Base-by-base conservation (phyloP, 1,140 invertebrate genomes). In the Doryteuthis pealeii region DNA sequence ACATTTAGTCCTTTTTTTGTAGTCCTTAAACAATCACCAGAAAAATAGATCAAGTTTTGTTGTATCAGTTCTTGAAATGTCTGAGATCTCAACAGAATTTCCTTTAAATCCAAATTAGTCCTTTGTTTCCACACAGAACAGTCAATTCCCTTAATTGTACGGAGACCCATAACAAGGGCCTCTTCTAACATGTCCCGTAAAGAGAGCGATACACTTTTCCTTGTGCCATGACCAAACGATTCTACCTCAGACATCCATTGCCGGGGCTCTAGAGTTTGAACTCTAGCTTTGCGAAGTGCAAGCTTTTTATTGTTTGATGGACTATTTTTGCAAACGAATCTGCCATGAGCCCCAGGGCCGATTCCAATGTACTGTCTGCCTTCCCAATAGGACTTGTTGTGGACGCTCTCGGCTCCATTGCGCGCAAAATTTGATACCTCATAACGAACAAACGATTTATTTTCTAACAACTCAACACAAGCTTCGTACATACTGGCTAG, bases 301-400 rank as follows among this genome's bases (percentile, higher is more conserved):
- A 40, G 35, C 10, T 10, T 75, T 40, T 81, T 73, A 18, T 68
- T 54, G 32, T 22, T 26, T 71, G 58, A 58, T 65, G 22, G 28
- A 18, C 28, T 32, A 5, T 69, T 35, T 26, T 68, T 4, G 10
- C 33, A 70, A 26, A 67, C 49, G 45, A 84, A 80, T 71, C 84
- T 74, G 14, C 84, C 82, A 80, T 85, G 83, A 35, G 83, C 83
- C 82, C 81, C 81, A 77, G 82, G 81, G 26, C 86, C 86, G n/a
- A 87, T 70, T 33, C 86, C 86, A 70, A 87, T 83, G 72, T 86
- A 87, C 67, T 85, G 82, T 18, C 66, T 74, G 15, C 85, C 85
- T 49, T 78, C 69, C 86, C 86, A 87, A 74, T 87, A 87, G 2
- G 78, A 72, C 31, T 81, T 74, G 70, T 86, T 87, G 71, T 87